Evolutionary conservation across 2,888 invertebrate species (phyloP).

Genomic region (Helleia helle): DNA sequence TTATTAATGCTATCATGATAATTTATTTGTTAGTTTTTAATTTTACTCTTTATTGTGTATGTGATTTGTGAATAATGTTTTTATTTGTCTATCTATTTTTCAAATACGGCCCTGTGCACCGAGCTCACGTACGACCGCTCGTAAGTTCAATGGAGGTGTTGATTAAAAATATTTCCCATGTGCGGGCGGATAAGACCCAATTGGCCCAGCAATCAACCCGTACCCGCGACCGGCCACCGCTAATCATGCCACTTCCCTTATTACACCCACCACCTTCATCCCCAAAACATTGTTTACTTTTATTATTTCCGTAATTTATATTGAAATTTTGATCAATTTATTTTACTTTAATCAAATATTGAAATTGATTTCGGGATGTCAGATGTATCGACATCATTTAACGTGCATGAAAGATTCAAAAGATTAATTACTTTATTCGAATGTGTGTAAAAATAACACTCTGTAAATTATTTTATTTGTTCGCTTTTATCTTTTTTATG

Average conservation of each 20-base stretch:
- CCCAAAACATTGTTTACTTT: slow-evolving; percentile 12
- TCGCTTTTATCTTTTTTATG: no score
- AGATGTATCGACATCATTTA: not conserved
- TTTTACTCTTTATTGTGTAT: no score
- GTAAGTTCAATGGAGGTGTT: slow-evolving; percentile 76
- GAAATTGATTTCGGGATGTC: not conserved
- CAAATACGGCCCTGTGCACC: slow-evolving; percentile 46
- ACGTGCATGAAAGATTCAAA: no score
- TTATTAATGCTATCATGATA: no score
- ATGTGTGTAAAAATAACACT: no score
- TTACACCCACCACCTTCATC: slow-evolving; percentile 24
- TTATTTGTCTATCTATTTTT: no score
- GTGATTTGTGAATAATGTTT: no score
- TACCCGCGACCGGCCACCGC: slow-evolving; percentile 40
- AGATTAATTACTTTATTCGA: no score
- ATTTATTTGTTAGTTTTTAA: no score
- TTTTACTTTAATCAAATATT: not conserved
- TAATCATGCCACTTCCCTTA: slow-evolving; percentile 55
- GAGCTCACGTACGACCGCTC: slow-evolving; percentile 73
- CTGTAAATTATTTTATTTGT: no score
- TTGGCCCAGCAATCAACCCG: slow-evolving; percentile 69
- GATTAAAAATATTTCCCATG: slow-evolving; percentile 76
- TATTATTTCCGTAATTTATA: slow-evolving; percentile 8
- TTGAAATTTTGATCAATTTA: not conserved
- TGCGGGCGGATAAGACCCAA: slow-evolving; percentile 74